Evolutionary conservation across 2,113 vertebrate species (phyloP).

Genomic region (Xiphophorus hellerii): DNA sequence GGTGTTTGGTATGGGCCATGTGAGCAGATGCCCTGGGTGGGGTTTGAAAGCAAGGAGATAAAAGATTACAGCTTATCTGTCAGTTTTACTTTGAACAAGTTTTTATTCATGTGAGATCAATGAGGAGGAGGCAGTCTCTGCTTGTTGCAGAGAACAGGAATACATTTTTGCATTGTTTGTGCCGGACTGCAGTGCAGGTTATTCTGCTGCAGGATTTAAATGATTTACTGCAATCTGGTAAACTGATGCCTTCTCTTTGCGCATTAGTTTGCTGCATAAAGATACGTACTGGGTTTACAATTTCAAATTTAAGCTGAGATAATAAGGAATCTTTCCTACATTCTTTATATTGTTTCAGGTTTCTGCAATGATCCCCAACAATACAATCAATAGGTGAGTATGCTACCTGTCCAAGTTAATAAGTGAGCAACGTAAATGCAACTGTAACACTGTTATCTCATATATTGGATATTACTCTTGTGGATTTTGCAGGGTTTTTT

Average conservation of each 20-base stretch:
- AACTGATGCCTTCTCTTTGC: no score
- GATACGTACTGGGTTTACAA: not conserved
- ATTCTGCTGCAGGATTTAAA: not conserved
- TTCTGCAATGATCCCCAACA: not conserved
- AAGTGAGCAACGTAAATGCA: not conserved
- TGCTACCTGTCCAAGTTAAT: not conserved
- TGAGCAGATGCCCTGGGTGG: no score
- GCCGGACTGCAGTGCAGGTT: not conserved
- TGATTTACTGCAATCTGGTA: not conserved
- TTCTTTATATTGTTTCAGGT: not conserved
- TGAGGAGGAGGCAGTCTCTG: not conserved
- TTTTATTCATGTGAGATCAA: not conserved
- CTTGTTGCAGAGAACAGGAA: not conserved
- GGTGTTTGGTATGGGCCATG: no score
- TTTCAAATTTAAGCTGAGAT: not conserved
- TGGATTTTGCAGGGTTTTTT: conserved; percentile 17
- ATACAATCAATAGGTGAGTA: not conserved
- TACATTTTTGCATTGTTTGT: not conserved
- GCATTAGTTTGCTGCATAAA: not conserved
- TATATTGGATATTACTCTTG: conserved; percentile 2
- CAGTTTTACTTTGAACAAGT: not conserved
- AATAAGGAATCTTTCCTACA: not conserved
- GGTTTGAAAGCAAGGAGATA: no score
- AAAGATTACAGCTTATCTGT: no score
- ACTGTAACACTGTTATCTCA: not conserved